Base-by-base conservation (phyloP, 2,113 vertebrate species). In the Spea multiplicata region DNA sequence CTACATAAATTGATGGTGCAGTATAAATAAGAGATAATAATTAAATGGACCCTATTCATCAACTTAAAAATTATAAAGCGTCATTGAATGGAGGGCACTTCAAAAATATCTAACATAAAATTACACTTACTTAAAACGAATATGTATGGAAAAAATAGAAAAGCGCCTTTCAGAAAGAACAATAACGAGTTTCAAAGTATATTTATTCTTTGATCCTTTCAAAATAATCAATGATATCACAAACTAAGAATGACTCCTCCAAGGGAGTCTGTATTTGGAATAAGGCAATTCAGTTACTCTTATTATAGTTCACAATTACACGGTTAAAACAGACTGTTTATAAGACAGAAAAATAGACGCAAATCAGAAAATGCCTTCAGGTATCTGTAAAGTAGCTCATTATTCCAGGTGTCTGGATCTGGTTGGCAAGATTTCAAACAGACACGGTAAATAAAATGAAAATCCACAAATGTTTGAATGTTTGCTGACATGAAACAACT, bases 341-440 rank as follows among this genome's bases (percentile, higher is more conserved):
- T 72, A 71, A 79, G 48, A 72, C 46, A 66, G 64, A 66, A 66
- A 47, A 64, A 64, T 64, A 30, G 30, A 66, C 44, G 70, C 46
- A 66, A 79, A 72, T 71, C 12, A 46, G 61, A 79, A 66, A 46
- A 52, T 72, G 44, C 76, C 76, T 61, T 73, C 4, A 16, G 76
- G 76, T 44, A 48, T 53, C 49, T 65, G 47, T 62, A 14, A 53
- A 59, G 76, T 71, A 78, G 46, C 46, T 50, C 47, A 53, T 78
- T 44, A 16, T 64, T 47, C 67, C 76, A 78, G 76, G 66, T 77
- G 76, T 71, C 68, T 65, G 76, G 6, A 66, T 73, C 44, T 73
- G 66, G 45, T 47, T 76, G 76, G 69, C 76, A 73, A 69, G 59
- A 73, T 79, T 73, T 79, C 76, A 79, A 73, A 79, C 61, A 66